Evolutionary conservation across 2,888 invertebrate species (phyloP), one percentile per base, ranked within the genome.

Genomic region (Apantesis nais): DNA sequence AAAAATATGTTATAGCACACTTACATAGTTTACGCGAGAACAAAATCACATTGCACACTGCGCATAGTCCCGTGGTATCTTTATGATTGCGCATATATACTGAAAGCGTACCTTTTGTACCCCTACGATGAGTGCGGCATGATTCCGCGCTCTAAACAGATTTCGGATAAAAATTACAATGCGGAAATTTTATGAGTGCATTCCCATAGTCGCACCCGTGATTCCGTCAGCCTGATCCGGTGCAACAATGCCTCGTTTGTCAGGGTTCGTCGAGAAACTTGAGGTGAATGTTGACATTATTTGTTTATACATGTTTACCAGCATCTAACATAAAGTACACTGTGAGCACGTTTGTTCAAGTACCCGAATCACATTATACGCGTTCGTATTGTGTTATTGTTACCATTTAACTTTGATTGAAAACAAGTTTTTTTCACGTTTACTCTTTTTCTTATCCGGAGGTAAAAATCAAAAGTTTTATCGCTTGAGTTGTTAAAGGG

Each of bases 241-340:
- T 82, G 82, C 86, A 88, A 93, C 93, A 93, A 93, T 93, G 83
- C 87, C 85, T 91, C 93, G 89, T 93, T 93, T 90, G 92, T 92
- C 89, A 91, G 89, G 92, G 91, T 90, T 92, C 91, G 90, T 83
- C 88, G 89, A 87, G 86, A 89, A 87, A 86, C 88, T 84, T 84
- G 87, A 89, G 87, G 88, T 86, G 86, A 79, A 82, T 80, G 82
- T 82, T 80, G 81, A 81, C 79, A 82, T 86, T 85, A 79, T 78
- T 80, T 81, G 78, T 82, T 83, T 83, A 80, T 76, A 77, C 77
- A 79, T 81, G 80, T 76, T 81, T 85, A 82, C 80, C 69, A 71
- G 71, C 78, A 74, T 83, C 80, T 81, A 82, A 82, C 77, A 80
- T 79, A 79, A 77, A 76, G 67, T 70, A 52, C 67, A 63, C 68